Evolutionary conservation across 2,888 invertebrate genomes (phyloP), one percentile per base, ranked within the genome.

Genomic region (Drosophila percnosoma): DNA sequence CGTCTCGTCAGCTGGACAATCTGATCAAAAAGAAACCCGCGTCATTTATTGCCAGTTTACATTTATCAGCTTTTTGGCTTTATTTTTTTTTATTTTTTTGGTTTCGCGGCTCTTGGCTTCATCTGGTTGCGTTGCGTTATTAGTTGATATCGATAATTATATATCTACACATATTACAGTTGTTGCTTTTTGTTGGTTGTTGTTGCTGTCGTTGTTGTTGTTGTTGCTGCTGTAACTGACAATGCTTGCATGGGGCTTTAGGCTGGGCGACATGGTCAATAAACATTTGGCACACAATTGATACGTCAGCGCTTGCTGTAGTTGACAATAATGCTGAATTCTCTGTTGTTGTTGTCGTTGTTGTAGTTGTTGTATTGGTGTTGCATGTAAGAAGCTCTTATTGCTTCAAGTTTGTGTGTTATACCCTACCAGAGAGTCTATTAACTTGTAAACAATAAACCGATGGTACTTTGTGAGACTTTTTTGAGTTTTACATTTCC

Each of bases 241-340:
- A 66, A 61, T 65, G 60, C 57, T 74, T 65, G 75, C 75, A 36
- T 58, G 53, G 58, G 75, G 75, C 75, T 55, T 61, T 57, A 42
- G 42, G 48, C 77, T 66, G 57, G 67, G 59, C 90, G 89, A 89
- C 82, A 90, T 89, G 89, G 90, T 84, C 82, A 82, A 69, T 91
- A 85, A 85, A 68, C 92, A 92, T 91, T 85, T 89, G 87, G 91
- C 90, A 90, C 92, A 90, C 86, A 80, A 86, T 86, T 90, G 90
- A 90, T 86, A 88, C 75, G 89, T 80, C 90, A 85, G 86, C 81
- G 75, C 58, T 48, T 68, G 71, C 67, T 71, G 76, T 74, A 70
- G 80, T 86, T 89, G 88, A 89, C 89, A 90, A 89, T 81, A 83
- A 75, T 86, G 82, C 78, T 82, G 73, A 75, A 63, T 72, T 63